These are phyloP conservation scores for Metellina segmentata DNA, from an alignment of 2,888 invertebrate species.

Conservation along the genomic window DNA sequence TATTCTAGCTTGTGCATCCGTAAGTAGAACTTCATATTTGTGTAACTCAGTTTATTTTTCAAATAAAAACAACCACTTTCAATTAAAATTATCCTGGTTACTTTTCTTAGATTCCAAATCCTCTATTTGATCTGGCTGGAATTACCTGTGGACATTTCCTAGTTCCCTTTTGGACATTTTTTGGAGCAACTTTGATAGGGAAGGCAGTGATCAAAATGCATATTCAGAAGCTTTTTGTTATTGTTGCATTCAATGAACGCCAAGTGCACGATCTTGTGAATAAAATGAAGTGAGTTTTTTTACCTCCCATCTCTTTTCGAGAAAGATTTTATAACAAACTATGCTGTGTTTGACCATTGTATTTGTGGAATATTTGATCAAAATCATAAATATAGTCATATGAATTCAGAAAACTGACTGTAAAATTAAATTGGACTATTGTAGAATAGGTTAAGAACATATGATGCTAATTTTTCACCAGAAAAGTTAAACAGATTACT, in stretches of 20 bases:
- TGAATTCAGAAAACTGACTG: no score
- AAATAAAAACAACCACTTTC: not conserved
- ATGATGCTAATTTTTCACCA: no score
- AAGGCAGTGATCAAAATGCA: slow-evolving; percentile 99
- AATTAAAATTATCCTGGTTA: not conserved
- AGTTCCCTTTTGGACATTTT: slow-evolving; percentile 99
- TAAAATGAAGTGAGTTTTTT: slow-evolving; percentile 81
- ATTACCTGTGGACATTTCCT: slow-evolving; percentile 99
- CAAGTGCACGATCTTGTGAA: slow-evolving; percentile 86
- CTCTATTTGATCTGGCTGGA: slow-evolving; percentile 98
- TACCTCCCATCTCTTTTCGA: not conserved
- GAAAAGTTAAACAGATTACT: no score
- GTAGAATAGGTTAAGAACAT: no score
- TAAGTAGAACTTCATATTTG: slow-evolving; percentile 82
- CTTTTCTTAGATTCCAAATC: slow-evolving; percentile 94
- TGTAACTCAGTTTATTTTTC: not conserved
- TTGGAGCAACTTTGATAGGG: slow-evolving; percentile 98
- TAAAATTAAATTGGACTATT: no score
- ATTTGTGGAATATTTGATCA: no score
- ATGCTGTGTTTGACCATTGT: no score
- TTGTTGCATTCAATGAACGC: slow-evolving; percentile 96
- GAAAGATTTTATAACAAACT: no score
- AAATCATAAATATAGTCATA: no score
- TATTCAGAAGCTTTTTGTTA: slow-evolving; percentile 98
- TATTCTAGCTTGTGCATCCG: slow-evolving; percentile 96